Evolutionary conservation across 2,888 invertebrate species (phyloP), one percentile per base, ranked within the genome.

Genomic region (Shargacucullia verbasci): DNA sequence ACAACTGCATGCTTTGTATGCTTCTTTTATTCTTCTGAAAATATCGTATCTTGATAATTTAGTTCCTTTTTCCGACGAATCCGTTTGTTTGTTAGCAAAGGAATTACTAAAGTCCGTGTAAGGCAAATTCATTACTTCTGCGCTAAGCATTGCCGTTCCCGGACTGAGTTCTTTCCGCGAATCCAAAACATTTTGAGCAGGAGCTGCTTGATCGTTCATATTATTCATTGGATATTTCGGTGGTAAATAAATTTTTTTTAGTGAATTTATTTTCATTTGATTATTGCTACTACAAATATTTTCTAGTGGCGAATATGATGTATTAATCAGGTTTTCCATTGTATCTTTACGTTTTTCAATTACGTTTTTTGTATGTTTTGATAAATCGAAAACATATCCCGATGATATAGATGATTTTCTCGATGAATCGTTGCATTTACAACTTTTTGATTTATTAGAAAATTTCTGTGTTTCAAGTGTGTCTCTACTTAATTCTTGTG

Each of bases 1-100:
- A 59, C 92, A 92, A 74, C 84, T 89, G 45, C 92, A 92, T 0
- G 86, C 88, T 43, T 86, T 80, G 45, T 89, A 92, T 12, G 83
- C 82, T 62, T 90, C 87, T 75, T 86, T 88, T 39, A 92, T 76
- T 76, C 76, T 85, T 34, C 75, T 78, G 5, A 88, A 65, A 53
- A 92, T 81, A 56, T 92, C 85, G 37, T 66, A 64, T 34, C 78
- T 79, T 12, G 79, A 65, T 41, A 80, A 46, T 46, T 52, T 60
- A 35, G n/a, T 45, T 9, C 15, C 15, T 40, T 39, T 56, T 1
- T 44, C 20, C 4, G 47, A 12, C 6, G 35, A 14, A 20, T 55
- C 33, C 0, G 45, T 39, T 54, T 44, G 33, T 9, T 6, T 29
- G 25, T 2, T 8, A 25, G n/a, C 13, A 35, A 46, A 33, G 33